phyloP scores from a whole-genome alignment of 2,888 invertebrate genomes.

The Nephrotoma appendiculata region DNA sequence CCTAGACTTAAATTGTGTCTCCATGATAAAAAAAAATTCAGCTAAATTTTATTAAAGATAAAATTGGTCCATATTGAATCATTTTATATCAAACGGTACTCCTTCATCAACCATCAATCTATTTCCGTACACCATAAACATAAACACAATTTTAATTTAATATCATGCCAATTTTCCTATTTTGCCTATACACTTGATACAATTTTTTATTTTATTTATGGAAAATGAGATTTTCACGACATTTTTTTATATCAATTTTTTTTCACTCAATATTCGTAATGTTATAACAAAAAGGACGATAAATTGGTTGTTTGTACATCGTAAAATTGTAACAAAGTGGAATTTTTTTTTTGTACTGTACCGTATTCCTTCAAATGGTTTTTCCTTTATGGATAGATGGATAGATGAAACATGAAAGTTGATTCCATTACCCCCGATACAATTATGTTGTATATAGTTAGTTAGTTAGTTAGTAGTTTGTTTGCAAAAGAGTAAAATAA shows the following conservation, averaged over 20 bases:
- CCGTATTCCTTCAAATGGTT: background rate
- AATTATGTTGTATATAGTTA: background rate
- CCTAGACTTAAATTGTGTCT: too few species aligned
- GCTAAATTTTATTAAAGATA: too few species aligned
- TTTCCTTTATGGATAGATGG: background rate
- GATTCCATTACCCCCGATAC: background rate
- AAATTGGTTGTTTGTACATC: background rate
- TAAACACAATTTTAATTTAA: background rate
- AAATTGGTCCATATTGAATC: background rate
- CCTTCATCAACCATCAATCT: background rate
- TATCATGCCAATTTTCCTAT: background rate
- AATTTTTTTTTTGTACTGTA: background rate
- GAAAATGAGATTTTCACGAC: background rate
- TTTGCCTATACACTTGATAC: background rate
- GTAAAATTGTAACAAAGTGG: background rate
- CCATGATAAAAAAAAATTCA: too few species aligned
- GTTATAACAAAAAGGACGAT: background rate
- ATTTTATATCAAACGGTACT: background rate
- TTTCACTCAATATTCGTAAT: background rate
- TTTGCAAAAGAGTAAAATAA: background rate
- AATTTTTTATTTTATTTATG: background rate
- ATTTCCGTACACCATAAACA: background rate
- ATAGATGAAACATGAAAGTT: background rate
- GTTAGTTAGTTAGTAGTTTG: background rate
- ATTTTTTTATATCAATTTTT: background rate